Evolutionary conservation across 2,797 vertebrate genomes (phyloP).

Genomic region (Spea hammondii): DNA sequence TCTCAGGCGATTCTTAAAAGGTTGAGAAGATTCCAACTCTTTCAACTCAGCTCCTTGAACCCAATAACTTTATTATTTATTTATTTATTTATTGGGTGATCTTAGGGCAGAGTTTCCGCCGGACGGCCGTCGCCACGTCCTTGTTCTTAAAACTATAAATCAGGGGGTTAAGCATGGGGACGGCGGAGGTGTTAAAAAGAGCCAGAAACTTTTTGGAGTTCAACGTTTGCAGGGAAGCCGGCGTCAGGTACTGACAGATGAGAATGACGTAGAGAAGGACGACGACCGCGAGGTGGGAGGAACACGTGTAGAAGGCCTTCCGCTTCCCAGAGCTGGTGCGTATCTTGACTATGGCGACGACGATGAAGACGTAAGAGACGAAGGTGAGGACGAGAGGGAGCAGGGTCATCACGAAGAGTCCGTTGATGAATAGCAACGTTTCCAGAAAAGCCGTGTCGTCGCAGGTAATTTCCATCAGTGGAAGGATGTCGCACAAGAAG

Average conservation of each 20-base stretch:
- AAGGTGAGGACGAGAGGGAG: neutral
- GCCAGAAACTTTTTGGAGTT: conserved; percentile 44
- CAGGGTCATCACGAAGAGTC: neutral
- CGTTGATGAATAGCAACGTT: neutral
- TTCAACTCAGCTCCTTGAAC: too few species aligned
- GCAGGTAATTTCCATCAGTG: conserved; percentile 3
- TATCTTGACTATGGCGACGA: neutral
- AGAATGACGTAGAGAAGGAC: conserved; percentile 41
- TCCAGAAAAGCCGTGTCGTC: neutral
- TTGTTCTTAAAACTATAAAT: conserved; percentile 41
- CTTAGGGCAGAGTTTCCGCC: neutral
- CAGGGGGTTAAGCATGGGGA: conserved; percentile 47
- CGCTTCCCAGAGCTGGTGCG: neutral
- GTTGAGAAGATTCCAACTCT: too few species aligned
- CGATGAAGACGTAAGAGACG: neutral
- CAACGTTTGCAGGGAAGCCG: conserved; percentile 22
- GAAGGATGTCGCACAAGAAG: neutral
- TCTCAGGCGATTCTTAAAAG: too few species aligned
- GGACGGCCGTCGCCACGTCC: conserved; percentile 45
- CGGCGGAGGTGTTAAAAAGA: conserved; percentile 45
- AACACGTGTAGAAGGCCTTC: neutral
- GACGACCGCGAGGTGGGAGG: neutral
- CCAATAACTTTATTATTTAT: too few species aligned
- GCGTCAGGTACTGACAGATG: conserved; percentile 44
- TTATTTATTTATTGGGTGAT: too few species aligned